Base-by-base conservation (phyloP, 2,113 vertebrate genomes). In the Anthoscopus minutus region DNA sequence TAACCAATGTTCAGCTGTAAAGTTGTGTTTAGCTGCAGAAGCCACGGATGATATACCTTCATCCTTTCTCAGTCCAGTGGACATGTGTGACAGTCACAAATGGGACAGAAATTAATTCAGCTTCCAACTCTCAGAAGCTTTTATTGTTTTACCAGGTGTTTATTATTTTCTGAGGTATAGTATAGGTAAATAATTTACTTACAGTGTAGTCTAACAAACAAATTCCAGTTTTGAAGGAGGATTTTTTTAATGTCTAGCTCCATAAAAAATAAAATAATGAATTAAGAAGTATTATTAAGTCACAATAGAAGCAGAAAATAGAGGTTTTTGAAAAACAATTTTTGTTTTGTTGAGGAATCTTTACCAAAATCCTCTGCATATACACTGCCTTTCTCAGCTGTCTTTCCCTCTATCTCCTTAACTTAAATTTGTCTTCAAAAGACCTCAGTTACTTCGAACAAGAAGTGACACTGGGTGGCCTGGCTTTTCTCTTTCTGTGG, bases 271-370 rank as follows among this genome's bases (percentile, higher is more conserved):
- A 22, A 78, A 79, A 72, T 33, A 72, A 56, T 17, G 1, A 69
- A 47, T 51, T 7, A 58, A 44, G 5, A 74, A 40, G 13, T 25
- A 16, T 71, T 56, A 33, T 10, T 42, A 33, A 44, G 14, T 13
- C 17, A 44, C 27, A 61, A 73, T 4, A 62, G 6, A 66, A 57
- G 5, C 4, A 70, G 7, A 65, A 89, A 69, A 25, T 10, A 42
- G 1, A 7, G 8, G 10, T 1, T 72, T 74, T 33, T 60, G 0
- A 44, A 58, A 86, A 60, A 44, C 6, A 24, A 22, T 33, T 58
- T 1, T 0, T 1, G 0, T 17, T 60, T n/a, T 78, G 8, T 82
- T 70, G 22, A 33, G 5, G 6, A 62, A 3, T 23, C 5, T 69
- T 78, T 65, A 47, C 47, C 65, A 60, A 60, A 56, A 10, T 45